Evolutionary conservation across 2,797 vertebrate genomes (phyloP).

Genomic region (Helostoma temminkii): DNA sequence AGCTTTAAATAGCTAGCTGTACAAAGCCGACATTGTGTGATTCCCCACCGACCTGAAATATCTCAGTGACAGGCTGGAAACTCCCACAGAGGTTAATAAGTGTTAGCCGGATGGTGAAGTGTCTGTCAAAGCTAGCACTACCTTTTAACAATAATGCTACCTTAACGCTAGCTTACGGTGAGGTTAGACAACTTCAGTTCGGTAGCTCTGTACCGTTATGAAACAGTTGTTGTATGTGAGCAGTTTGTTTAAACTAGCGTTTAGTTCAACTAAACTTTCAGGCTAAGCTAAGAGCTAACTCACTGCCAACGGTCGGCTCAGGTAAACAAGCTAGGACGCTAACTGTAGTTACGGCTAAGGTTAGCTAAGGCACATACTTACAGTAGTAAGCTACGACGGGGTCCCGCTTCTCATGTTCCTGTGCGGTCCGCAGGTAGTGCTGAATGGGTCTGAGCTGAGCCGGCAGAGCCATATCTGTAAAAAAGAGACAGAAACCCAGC

Average conservation of each 20-base stretch:
- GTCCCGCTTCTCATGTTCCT: conserved; percentile 94
- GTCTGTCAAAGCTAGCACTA: neutral
- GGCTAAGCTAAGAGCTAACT: conserved; percentile 1
- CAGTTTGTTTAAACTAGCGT: no score
- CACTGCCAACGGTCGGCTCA: neutral
- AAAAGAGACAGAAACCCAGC: neutral
- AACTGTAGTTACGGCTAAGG: conserved; percentile 41
- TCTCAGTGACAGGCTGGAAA: neutral
- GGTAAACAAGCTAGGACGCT: conserved; percentile 53
- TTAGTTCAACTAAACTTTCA: neutral
- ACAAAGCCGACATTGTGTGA: neutral
- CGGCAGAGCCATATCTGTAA: conserved; percentile 86
- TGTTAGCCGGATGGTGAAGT: conserved; percentile 25
- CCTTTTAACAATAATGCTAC: neutral
- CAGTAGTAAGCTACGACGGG: conserved; percentile 97
- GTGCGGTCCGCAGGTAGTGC: conserved; percentile 93
- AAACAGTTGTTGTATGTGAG: neutral
- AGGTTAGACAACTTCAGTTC: fast-evolving
- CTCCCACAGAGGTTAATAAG: neutral
- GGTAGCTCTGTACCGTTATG: neutral
- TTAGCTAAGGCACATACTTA: conserved; percentile 81
- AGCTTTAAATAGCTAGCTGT: no score
- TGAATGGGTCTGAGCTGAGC: conserved; percentile 89
- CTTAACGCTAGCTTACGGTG: no score
- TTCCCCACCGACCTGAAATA: no score